These are phyloP conservation scores for Semnornis frantzii DNA, from an alignment of 2,113 vertebrate species.

Conservation along the genomic window DNA sequence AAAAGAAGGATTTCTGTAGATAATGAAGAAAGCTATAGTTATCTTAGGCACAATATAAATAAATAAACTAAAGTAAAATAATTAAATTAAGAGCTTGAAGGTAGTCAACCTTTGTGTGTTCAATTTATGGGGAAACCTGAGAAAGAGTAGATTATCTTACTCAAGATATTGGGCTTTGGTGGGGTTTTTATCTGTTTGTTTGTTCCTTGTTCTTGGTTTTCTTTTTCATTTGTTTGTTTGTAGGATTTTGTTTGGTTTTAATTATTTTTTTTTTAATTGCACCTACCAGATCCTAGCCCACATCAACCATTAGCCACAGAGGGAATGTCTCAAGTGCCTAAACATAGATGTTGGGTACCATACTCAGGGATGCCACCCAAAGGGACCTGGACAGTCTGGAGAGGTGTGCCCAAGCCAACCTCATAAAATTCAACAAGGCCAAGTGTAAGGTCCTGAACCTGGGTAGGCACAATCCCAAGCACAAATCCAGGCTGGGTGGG, in stretches of 20 bases:
- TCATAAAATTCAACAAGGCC: too few relatives aligned
- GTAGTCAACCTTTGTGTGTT: not conserved
- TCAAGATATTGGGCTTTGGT: not conserved
- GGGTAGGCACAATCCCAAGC: too few relatives aligned
- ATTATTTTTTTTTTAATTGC: not conserved
- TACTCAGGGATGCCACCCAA: too few relatives aligned
- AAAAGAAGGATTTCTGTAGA: not conserved
- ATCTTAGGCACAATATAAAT: not conserved
- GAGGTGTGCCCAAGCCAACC: too few relatives aligned
- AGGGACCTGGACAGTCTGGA: too few relatives aligned
- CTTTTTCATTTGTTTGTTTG: not conserved
- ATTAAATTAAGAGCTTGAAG: constrained; percentile 2
- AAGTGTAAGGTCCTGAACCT: too few relatives aligned
- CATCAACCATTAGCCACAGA: not conserved
- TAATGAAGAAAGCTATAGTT: not conserved
- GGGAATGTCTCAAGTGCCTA: not conserved
- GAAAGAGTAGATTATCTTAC: not conserved
- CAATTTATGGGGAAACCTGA: not conserved
- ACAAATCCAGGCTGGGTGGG: too few relatives aligned
- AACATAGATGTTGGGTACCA: not conserved
- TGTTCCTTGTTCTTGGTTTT: too few relatives aligned
- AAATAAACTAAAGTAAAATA: too few relatives aligned
- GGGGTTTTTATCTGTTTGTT: not conserved
- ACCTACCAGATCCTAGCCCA: not conserved
- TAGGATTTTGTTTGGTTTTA: not conserved